These are phyloP conservation scores for Esox masquinongy DNA, from an alignment of 2,797 vertebrate genomes.

Conservation along the genomic window DNA sequence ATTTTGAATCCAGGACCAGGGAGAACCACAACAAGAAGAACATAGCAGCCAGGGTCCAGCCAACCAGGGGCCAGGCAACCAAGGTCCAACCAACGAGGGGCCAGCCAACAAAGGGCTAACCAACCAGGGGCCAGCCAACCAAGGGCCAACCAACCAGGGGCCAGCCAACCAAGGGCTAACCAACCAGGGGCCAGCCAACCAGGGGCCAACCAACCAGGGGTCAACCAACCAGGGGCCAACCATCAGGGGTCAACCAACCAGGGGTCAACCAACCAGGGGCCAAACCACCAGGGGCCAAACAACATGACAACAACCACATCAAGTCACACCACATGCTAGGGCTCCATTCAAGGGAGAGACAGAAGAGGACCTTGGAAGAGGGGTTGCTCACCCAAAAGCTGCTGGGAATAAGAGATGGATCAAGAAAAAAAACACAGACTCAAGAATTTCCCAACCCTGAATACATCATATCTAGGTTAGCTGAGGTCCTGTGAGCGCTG, in stretches of 20 bases:
- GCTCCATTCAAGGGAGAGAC: slow-evolving; percentile 6
- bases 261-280: no score
- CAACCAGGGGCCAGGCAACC: not conserved
- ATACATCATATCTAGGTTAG: slow-evolving; percentile 35
- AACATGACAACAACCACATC: not conserved
- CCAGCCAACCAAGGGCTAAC: no score
- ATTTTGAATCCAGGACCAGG: not conserved
- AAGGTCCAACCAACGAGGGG: no score
- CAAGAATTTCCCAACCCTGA: slow-evolving; percentile 35
- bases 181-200: no score
- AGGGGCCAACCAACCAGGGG: no score
- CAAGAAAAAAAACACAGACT: slow-evolving; percentile 54
- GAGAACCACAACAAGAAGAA: not conserved
- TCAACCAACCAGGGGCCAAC: no score
- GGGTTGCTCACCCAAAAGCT: slow-evolving; percentile 30
- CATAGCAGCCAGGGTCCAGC: not conserved
- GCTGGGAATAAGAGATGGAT: not conserved
- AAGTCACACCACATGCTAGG: not conserved
- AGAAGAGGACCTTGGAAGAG: slow-evolving; percentile 31
- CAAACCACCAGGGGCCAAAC: no score
- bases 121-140: no score
- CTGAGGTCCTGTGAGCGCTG: slow-evolving; percentile 47
- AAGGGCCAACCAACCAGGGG: no score
- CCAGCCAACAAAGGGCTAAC: no score
- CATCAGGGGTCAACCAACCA: no score